Evolutionary conservation across 2,113 vertebrate genomes (phyloP).

Genomic region (Apus apus): DNA sequence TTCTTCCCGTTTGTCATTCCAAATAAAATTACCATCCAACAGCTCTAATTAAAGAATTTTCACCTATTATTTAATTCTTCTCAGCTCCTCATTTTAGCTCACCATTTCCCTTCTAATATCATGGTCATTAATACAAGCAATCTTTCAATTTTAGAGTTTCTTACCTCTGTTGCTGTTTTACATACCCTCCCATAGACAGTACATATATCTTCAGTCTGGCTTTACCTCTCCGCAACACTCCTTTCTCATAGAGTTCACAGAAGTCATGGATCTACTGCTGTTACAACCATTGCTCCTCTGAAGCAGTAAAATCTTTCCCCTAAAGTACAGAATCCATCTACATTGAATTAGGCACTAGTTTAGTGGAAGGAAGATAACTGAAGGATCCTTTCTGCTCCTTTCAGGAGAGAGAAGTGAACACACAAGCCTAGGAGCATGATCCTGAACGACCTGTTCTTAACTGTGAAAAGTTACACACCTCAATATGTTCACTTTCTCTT

Average conservation of each 20-base stretch:
- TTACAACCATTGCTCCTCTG: background rate
- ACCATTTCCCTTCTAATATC: background rate
- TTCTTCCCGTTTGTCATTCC: background rate
- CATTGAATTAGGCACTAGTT: background rate
- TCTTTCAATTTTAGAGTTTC: background rate
- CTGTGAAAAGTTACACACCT: background rate
- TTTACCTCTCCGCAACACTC: background rate
- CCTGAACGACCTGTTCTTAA: background rate
- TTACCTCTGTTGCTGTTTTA: background rate
- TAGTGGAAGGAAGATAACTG: background rate
- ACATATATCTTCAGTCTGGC: background rate
- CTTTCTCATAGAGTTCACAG: background rate
- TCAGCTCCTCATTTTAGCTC: background rate
- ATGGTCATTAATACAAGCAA: background rate
- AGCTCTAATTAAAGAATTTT: background rate
- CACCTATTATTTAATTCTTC: background rate
- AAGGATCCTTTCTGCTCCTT: background rate
- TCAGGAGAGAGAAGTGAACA: background rate
- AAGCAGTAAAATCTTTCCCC: background rate
- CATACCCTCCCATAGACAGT: background rate
- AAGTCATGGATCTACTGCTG: background rate
- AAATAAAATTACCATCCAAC: background rate
- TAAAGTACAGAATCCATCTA: background rate
- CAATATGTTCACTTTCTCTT: background rate
- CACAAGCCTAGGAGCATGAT: background rate